phyloP scores from a whole-genome alignment of 2,113 vertebrate species.

The Microcebus murinus region DNA sequence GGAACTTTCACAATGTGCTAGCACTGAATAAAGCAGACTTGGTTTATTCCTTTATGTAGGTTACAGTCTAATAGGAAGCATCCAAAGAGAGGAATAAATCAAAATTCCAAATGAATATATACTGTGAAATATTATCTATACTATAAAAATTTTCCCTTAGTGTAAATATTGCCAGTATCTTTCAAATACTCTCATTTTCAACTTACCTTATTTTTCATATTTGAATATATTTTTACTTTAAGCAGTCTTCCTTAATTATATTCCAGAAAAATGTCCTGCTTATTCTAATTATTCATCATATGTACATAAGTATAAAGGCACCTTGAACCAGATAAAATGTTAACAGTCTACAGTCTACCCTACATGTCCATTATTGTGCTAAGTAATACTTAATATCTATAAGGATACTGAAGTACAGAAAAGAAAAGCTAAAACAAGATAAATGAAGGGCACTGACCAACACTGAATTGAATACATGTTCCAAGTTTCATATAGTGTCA shows the following conservation, averaged over 20 bases:
- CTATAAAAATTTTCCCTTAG: not conserved
- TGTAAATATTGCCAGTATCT: not conserved
- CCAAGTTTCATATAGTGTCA: not conserved
- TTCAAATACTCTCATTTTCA: constrained; percentile 35
- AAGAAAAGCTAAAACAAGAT: not conserved
- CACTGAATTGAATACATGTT: not conserved
- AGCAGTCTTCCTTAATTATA: not conserved
- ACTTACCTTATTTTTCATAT: not conserved
- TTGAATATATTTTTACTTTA: constrained; percentile 17
- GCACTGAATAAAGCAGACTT: not conserved
- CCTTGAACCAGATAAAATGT: not conserved
- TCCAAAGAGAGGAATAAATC: not conserved
- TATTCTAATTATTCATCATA: constrained; percentile 11
- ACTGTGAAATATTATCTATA: not conserved
- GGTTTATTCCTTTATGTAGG: not conserved
- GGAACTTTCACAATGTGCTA: not conserved
- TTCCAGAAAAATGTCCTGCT: not conserved
- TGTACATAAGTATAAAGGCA: not conserved
- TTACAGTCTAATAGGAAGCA: not conserved
- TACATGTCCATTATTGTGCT: not conserved
- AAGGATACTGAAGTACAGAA: not conserved
- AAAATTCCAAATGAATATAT: not conserved
- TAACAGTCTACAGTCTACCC: not conserved
- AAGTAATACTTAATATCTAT: not conserved
- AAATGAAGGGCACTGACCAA: not conserved